Base-by-base conservation (phyloP, 2,888 invertebrate genomes). In the Napeogenes sylphis region DNA sequence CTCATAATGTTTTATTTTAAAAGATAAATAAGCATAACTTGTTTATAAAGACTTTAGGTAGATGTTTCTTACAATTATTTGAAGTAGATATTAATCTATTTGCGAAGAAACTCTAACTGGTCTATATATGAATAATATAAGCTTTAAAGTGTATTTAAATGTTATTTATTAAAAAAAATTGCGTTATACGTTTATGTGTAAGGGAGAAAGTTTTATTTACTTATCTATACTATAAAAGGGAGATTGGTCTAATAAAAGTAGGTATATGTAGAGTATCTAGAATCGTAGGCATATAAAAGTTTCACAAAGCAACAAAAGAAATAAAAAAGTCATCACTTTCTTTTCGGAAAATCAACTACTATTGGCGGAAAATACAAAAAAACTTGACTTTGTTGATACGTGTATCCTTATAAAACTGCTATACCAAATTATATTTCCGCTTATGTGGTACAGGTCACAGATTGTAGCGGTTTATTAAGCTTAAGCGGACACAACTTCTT, bases 371-470 rank as follows among this genome's bases (percentile, higher is more conserved):
- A 60, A 61, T 61, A 54, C 53, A 47, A 54, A 59, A 21, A 64
- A 59, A 64, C 61, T 64, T 60, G 63, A 61, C 61, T 59, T 59
- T 57, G 47, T 61, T 45, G 56, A 63, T 42, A 51, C 45, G 59
- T 51, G 55, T 53, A 66, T 61, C 61, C 61, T 64, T 63, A 66
- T 63, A 61, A 55, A 63, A 59, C 63, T 66, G 30, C 63, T 58
- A 54, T 63, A 58, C 63, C 57, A 61, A 63, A 66, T 61, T 63
- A 63, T 59, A 54, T 66, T 61, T 35, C 60, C 46, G 35, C 21
- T 10, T 47, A 13, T 12, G 21, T 46, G 58, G 61, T 30, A n/a
- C 14, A 58, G 58, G 56, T 56, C 21, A 5, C 4, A 45, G 5
- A 2, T 45, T 6, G 14, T 4, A 54, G 64, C 64, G 61, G 32